Conservation (phyloP, 30 jellyfish, hydroid and myxozoan species). For the Phacellophora camtschatica region DNA sequence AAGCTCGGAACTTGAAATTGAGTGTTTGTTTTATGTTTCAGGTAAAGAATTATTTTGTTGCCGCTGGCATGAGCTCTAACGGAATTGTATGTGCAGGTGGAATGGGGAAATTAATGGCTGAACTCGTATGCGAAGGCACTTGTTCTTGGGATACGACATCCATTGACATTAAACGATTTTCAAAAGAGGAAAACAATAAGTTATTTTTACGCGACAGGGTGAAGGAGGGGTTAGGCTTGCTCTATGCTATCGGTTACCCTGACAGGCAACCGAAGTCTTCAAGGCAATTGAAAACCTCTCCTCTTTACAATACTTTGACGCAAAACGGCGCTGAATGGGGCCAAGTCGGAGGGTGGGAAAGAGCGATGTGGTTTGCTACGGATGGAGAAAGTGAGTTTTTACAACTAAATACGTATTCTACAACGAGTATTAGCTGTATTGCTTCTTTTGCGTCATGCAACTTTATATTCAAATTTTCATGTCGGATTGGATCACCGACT, state of each 20-base stretch:
- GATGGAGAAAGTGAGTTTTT: slow-evolving; percentile 45
- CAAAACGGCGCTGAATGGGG: slow-evolving; percentile 80
- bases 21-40: slow-evolving; percentile 16
- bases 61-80: slow-evolving; percentile 82
- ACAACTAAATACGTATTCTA: background rate
- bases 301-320: slow-evolving; percentile 55
- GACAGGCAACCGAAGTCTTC: slow-evolving; percentile 1
- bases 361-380: slow-evolving; percentile 47
- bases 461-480: background rate
- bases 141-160: slow-evolving; percentile 56
- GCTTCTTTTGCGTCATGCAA: background rate
- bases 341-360: slow-evolving; percentile 79
- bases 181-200: slow-evolving; percentile 73
- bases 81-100: slow-evolving; percentile 83
- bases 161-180: slow-evolving; percentile 53
- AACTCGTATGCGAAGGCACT: slow-evolving; percentile 58
- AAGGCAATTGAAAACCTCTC: slow-evolving; percentile 70
- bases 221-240: slow-evolving; percentile 18
- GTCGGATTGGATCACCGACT: too few relatives aligned
- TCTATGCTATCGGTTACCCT: slow-evolving; percentile 66
- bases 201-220: slow-evolving; percentile 50
- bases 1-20: too few relatives aligned
- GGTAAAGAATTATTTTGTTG: slow-evolving; percentile 79
- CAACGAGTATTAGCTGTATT: background rate
- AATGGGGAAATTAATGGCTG: slow-evolving; percentile 72